Evolutionary conservation across 2,888 invertebrate species (phyloP), one percentile per base, ranked within the genome.

Genomic region (Spodoptera picta): DNA sequence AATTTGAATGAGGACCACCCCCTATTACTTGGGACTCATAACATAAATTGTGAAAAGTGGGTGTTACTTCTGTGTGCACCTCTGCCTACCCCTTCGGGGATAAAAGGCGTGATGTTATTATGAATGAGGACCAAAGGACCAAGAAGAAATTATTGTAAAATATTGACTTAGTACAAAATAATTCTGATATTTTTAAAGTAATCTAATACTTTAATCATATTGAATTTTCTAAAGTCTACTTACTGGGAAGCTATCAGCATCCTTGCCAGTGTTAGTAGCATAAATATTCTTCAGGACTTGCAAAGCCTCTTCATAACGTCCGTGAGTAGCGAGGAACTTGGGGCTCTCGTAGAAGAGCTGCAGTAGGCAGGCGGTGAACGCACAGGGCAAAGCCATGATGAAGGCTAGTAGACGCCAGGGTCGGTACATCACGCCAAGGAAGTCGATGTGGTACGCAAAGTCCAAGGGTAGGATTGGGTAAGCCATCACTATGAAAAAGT

Each of bases 331-430:
- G 48, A 96, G 92, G 87, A 96, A 98, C 87, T 97, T 97, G 0
- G 98, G 98, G 79, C 97, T 98, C 87, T 98, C 98, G 4, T 97
- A 96, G 80, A 96, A 95, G 42, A 93, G 88, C 7, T 93, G 89
- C 11, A 96, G 90, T 11, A 96, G 92, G 4, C 95, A 75, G 0
- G 96, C 95, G 0, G 97, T 96, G 12, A 96, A 75, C 0, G 97
- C 85, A 69, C 96, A 96, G 0, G 98, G 96, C 0, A 97, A 55
- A 0, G 96, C 95, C 84, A 97, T 95, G 0, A 96, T 87, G 1
- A 97, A 89, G 0, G 97, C 91, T 60, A 97, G 95, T 4, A 97
- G 85, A n/a, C 98, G 95, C 98, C 98, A 98, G 0, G 97, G 96
- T 14, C 96, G 95, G 83, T 96, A 96, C 9, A 86, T 85, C 79